Conservation (phyloP, 1,140 invertebrate species). For the Formica exsecta region DNA sequence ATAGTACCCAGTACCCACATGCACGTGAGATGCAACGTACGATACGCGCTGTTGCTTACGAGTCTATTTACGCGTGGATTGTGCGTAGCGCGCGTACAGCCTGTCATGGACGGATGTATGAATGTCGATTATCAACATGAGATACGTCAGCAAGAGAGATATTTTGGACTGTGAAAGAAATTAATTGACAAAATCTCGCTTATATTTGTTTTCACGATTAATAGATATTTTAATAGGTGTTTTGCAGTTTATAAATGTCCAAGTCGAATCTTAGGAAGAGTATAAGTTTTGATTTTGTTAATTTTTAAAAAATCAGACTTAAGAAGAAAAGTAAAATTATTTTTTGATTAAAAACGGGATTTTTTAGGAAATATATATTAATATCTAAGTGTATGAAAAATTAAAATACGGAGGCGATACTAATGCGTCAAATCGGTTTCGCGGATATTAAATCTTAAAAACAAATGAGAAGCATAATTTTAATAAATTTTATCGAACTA, state of each 20-base stretch:
- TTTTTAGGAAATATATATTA: background rate
- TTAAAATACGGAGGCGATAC: background rate
- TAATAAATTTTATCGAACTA: constrained; percentile 75
- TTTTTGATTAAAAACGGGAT: no score
- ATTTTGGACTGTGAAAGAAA: background rate
- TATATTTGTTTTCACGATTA: background rate
- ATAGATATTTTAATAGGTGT: no score
- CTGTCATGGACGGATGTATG: background rate
- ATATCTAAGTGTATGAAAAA: background rate
- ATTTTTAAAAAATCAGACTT: background rate
- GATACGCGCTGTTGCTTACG: constrained; percentile 65
- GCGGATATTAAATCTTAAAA: background rate
- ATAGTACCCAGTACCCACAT: background rate
- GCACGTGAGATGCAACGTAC: constrained; percentile 65
- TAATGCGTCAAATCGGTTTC: background rate
- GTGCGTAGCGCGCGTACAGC: constrained; percentile 8
- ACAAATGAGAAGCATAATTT: constrained; percentile 72
- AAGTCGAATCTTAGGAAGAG: background rate
- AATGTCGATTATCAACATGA: constrained; percentile 10
- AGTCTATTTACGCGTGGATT: constrained; percentile 70
- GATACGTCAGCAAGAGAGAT: background rate
- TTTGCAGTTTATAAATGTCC: background rate
- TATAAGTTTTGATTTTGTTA: background rate
- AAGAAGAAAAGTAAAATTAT: background rate
- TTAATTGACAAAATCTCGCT: background rate